Conservation (phyloP, 2,113 vertebrate genomes). For the Barnardius zonarius region DNA sequence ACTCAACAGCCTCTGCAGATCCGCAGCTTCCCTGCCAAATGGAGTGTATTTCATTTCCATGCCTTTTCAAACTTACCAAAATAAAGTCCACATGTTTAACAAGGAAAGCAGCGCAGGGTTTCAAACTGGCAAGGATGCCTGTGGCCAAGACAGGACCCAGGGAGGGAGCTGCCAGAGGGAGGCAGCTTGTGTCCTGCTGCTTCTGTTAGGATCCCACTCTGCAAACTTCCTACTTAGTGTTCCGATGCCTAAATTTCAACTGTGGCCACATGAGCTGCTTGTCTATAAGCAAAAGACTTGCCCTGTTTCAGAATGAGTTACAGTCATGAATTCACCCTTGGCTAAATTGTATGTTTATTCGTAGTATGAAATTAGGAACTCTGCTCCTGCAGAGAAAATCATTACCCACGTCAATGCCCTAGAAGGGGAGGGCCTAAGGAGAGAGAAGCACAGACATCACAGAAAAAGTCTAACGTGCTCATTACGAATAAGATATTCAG, state of each 20-base stretch:
- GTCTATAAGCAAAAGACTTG: neutral
- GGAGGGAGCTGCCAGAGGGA: neutral
- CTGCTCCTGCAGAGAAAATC: constrained; percentile 8
- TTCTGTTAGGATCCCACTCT: neutral
- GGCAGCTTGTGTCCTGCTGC: neutral
- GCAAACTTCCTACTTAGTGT: neutral
- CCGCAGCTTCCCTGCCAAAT: neutral
- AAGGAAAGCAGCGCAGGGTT: neutral
- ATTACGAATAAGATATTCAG: constrained; percentile 4
- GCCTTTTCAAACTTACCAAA: constrained; percentile 9
- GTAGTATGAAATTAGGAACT: neutral
- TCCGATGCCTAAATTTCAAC: neutral
- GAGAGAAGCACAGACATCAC: neutral
- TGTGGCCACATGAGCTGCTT: neutral
- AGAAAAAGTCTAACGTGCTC: neutral
- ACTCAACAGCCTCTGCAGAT: constrained; percentile 26
- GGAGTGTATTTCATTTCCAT: neutral
- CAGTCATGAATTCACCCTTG: neutral
- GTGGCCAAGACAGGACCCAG: neutral
- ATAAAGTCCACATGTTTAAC: neutral
- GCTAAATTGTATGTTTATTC: neutral
- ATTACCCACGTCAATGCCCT: neutral
- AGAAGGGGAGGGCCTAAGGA: neutral
- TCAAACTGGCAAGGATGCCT: neutral
- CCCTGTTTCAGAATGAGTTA: neutral